Evolutionary conservation across 2,888 invertebrate species (phyloP).

Genomic region (Vanessa cardui): DNA sequence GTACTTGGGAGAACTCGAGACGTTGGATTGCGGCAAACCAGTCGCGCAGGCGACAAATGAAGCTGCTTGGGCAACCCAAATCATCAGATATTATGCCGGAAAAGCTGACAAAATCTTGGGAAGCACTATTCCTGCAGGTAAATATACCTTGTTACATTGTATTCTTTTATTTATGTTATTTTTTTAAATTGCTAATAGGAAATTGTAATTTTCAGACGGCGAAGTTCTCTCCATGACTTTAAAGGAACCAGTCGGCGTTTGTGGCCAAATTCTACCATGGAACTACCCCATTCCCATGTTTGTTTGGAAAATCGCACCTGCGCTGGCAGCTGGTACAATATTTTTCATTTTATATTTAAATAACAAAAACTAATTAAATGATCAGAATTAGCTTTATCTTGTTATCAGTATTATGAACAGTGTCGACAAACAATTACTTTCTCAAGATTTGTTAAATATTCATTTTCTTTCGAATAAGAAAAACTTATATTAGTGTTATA

Average conservation of each 20-base stretch:
- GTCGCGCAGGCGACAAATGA: conserved; percentile 88
- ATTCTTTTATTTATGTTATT: conserved; percentile 1
- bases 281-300: conserved; percentile 96
- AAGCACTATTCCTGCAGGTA: conserved; percentile 87
- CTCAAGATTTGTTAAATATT: no score
- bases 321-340: conserved; percentile 84
- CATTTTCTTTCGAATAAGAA: no score
- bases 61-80: conserved; percentile 83
- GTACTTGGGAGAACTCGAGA: conserved; percentile 94
- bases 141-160: neutral
- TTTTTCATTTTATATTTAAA: conserved; percentile 47
- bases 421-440: no score
- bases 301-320: conserved; percentile 95
- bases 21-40: conserved; percentile 97
- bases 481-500: neutral
- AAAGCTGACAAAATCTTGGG: conserved; percentile 95
- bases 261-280: conserved; percentile 97
- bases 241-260: conserved; percentile 94
- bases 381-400: no score
- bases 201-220: conserved; percentile 83
- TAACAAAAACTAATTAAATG: neutral
- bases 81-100: conserved; percentile 93
- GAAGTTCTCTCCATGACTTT: conserved; percentile 90
- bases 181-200: neutral
- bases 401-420: no score